Evolutionary conservation across 1,140 invertebrate genomes (phyloP), one percentile per base, ranked within the genome.

Genomic region (Hyles euphorbiae): DNA sequence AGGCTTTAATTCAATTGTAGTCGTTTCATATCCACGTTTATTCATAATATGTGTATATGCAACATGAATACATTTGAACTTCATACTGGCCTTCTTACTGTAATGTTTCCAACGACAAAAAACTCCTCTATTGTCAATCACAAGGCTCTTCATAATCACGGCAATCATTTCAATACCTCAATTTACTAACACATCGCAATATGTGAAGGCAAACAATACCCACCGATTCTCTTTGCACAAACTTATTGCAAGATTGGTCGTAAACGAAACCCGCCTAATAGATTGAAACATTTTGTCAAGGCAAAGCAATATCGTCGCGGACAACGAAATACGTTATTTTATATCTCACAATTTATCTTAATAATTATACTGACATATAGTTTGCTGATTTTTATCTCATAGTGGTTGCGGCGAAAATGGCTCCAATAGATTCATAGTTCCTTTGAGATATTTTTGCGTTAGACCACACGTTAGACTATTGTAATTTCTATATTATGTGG

Each of bases 261-360:
- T 44, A 54, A 54, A 54, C 53, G 53, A 34, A 54, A 54, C 12
- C 43, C 53, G 36, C 8, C 36, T 60, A 56, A 64, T 60, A 43
- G 43, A 65, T 65, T 50, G 46, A 34, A 65, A 54, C 54, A 60
- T 65, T 65, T 57, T 58, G 52, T 60, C 63, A 65, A 60, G 58
- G 55, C 51, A 32, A 36, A 48, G 58, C 63, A 65, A 65, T 65
- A 65, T 56, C 49, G 47, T 9, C 53, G 33, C 8, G 10, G 54
- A 65, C 54, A 56, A 33, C 48, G 45, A 64, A 59, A 40, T 64
- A 64, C 58, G 49, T 54, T 58, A 56, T 57, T 56, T 52, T 53
- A 60, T 63, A 54, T 58, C 52, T 55, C 22, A 50, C 52, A 54
- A 46, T 63, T 58, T 58, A 63, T 63, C 61, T 54, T 55, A 58